Conservation (phyloP, 2,113 vertebrate species). For the Ctenodactylus gundi region DNA sequence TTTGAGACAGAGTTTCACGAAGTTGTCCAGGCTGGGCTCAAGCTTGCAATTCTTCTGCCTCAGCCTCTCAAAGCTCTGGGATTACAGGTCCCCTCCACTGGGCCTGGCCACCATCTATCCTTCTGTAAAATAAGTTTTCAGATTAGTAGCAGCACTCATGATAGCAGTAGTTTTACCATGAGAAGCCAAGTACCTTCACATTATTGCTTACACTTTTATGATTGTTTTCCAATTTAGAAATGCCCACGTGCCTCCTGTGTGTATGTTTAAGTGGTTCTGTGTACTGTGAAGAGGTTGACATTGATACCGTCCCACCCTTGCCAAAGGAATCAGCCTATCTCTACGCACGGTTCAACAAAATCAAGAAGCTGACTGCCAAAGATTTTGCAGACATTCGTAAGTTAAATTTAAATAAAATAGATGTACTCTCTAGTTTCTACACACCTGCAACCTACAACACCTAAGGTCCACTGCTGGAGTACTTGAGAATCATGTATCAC, state of each 20-base stretch:
- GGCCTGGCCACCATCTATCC: not conserved
- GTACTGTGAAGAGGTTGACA: conserved; percentile 96
- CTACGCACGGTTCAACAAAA: conserved; percentile 97
- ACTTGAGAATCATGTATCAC: not conserved
- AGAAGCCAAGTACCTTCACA: not conserved
- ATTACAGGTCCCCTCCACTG: no score
- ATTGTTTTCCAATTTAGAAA: conserved; percentile 85
- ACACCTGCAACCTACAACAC: not conserved
- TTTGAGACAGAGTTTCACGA: no score
- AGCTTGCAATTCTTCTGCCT: no score
- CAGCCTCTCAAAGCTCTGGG: no score
- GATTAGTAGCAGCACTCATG: not conserved
- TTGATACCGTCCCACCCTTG: conserved; percentile 91
- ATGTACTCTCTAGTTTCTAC: not conserved
- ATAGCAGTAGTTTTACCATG: not conserved
- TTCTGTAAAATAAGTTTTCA: not conserved
- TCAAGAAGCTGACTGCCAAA: conserved; percentile 91
- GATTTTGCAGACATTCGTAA: conserved; percentile 94
- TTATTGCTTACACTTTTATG: not conserved
- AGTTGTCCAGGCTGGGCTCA: no score
- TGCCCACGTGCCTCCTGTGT: conserved; percentile 95
- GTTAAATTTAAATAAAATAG: conserved; percentile 75
- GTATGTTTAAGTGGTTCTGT: conserved; percentile 96
- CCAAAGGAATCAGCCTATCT: conserved; percentile 97
- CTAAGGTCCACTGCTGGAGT: not conserved